phyloP scores from a whole-genome alignment of 2,797 vertebrate genomes.

The Pitangus sulphuratus region DNA sequence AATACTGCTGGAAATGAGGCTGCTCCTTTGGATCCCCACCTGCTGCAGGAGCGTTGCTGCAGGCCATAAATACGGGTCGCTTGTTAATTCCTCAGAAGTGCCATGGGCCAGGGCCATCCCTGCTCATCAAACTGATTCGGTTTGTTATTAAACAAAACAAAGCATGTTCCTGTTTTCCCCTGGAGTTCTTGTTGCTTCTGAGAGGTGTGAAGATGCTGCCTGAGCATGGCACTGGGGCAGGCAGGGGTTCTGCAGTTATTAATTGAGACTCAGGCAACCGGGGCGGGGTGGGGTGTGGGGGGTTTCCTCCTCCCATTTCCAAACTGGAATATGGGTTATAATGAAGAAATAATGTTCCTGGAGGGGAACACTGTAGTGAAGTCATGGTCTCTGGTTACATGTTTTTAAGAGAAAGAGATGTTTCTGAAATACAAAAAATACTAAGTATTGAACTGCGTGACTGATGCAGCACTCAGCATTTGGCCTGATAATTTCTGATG shows the following conservation, averaged over 20 bases:
- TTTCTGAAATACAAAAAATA: not conserved
- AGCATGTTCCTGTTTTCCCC: not conserved
- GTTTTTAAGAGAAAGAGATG: not conserved
- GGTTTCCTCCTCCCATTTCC: not conserved
- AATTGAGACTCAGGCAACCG: not conserved
- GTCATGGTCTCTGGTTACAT: not conserved
- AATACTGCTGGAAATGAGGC: not conserved
- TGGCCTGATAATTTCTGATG: not conserved
- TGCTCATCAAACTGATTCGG: conserved; percentile 56
- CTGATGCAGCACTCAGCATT: not conserved
- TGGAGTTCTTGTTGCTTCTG: not conserved
- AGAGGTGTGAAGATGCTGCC: not conserved
- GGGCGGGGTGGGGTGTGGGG: not conserved
- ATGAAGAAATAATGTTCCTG: not conserved
- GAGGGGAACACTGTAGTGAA: not conserved
- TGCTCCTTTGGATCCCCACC: not conserved
- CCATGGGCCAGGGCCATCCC: conserved; percentile 1
- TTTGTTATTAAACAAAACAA: conserved; percentile 59
- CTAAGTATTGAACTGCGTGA: not conserved
- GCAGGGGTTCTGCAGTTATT: conserved; percentile 1
- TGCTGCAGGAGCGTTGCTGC: conserved; percentile 39
- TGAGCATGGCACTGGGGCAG: not conserved
- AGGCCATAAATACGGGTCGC: not conserved
- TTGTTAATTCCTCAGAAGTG: conserved; percentile 52
- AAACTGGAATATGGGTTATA: not conserved